Evolutionary conservation across 2,797 vertebrate species (phyloP).

Genomic region (Platyrinchus mystaceus): DNA sequence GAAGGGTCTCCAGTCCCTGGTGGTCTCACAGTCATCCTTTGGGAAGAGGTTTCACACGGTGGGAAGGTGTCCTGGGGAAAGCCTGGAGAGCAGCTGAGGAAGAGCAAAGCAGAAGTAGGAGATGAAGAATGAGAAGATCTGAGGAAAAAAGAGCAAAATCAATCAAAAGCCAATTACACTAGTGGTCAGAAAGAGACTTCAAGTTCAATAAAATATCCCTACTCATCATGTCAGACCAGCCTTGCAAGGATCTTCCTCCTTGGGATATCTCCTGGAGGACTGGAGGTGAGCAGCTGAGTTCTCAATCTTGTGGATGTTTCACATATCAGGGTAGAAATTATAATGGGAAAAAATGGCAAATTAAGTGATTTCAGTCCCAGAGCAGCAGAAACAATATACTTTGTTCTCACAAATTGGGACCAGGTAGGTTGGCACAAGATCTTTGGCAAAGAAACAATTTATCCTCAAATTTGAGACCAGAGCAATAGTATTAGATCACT

Average conservation of each 20-base stretch:
- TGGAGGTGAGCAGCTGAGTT: background rate
- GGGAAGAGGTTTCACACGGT: background rate
- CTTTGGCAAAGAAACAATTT: conserved; percentile 36
- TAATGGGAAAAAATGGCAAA: background rate
- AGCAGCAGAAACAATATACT: conserved; percentile 36
- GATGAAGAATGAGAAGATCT: background rate
- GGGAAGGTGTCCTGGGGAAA: background rate
- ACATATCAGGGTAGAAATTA: background rate
- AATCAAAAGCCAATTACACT: background rate
- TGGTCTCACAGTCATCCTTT: background rate
- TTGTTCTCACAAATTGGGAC: conserved; percentile 66
- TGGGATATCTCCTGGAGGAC: background rate
- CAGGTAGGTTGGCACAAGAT: conserved; percentile 62
- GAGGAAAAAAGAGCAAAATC: background rate
- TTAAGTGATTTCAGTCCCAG: conserved; percentile 20
- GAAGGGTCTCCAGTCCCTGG: background rate
- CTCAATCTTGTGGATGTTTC: background rate
- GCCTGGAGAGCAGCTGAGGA: background rate
- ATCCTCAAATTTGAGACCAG: conserved; percentile 47
- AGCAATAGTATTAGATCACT: conserved; percentile 63
- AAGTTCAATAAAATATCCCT: background rate
- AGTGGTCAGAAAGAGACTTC: background rate
- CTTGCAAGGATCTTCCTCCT: background rate
- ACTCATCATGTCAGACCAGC: background rate
- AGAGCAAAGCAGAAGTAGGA: background rate